A percentile compares a stretch with the other conserved stretches of the same genome.
Evolutionary conservation across 1,140 invertebrate genomes (phyloP).

Genomic region (Nephila pilipes): DNA sequence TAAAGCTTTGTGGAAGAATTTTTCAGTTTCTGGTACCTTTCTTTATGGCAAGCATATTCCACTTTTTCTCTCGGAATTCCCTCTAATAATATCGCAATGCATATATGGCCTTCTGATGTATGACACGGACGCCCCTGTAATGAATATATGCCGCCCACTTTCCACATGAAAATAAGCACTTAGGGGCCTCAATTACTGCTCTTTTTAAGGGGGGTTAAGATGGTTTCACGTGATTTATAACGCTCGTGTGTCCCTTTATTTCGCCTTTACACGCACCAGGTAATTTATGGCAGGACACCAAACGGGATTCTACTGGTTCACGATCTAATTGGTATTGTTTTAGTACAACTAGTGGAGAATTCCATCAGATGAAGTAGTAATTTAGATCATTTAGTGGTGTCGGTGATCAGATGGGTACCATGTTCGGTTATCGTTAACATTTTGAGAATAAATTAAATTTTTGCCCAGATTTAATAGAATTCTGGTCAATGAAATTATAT

Average conservation of each 20-base stretch:
- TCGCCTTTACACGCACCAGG: constrained; percentile 19
- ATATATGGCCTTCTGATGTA: constrained; percentile 51
- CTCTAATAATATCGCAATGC: neutral
- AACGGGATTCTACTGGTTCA: neutral
- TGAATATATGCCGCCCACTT: constrained; percentile 52
- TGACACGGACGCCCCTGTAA: neutral
- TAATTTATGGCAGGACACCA: constrained; percentile 26
- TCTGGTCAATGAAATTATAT: neutral
- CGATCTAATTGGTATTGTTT: constrained; percentile 50
- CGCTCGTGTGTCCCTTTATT: constrained; percentile 36
- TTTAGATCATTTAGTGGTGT: neutral
- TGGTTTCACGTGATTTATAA: constrained; percentile 47
- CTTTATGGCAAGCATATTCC: neutral
- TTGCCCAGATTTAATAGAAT: neutral
- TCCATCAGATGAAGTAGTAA: neutral
- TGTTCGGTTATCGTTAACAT: neutral
- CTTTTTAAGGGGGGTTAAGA: neutral
- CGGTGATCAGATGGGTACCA: neutral
- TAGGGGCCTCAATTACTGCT: constrained; percentile 22
- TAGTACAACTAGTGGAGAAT: neutral
- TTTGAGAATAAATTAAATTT: neutral
- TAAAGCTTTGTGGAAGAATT: too few species aligned
- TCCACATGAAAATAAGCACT: constrained; percentile 47
- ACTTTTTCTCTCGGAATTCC: neutral
- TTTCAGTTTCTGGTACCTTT: neutral